Base-by-base conservation (phyloP, 2,113 vertebrate species). In the Takifugu flavidus region DNA sequence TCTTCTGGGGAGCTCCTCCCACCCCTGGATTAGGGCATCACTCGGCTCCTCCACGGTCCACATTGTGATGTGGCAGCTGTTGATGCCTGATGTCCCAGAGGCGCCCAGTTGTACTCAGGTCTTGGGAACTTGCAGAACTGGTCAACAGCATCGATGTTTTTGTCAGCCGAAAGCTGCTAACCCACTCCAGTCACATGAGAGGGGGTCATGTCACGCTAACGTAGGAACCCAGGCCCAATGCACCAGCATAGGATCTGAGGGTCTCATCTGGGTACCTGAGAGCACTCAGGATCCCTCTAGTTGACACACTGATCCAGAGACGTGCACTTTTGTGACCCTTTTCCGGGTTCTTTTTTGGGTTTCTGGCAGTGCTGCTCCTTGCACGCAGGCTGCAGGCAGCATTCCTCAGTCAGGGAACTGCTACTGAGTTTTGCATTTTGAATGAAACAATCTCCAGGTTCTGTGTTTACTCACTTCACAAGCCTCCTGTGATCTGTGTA, bases 101-200 rank as follows among this genome's bases (percentile, higher is more conserved):
- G 53, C 25, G 20, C 31, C 15, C 34, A 12, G 12, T 5, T 25
- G 31, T 31, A 12, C 25, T 42, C 42, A 39, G 53, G n/a, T n/a
- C 15, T 31, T 27, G 20, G 1, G n/a, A 56, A 5, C 31, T 10
- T 4, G 29, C 1, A 6, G 53, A 20, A 31, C n/a, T 34, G 5
- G 34, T 56, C 34, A 56, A 20, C 43, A 0, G 54, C 14, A 44
- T 43, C 54, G 49, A 27, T 53, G 25, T 42, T 42, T 45, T 62
- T 42, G 45, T 46, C 51, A 5, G 53, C 26, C 60, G 54, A 42
- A n/a, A 27, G 31, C 26, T 46, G 39, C 42, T 39, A 26, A 25
- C 51, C 29, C 14, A 64, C 44, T 34, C 44, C 43, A 4, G 53
- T 25, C 29, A 65, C 46, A 28, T 56, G 62, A 49, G 46, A 53